Conservation (phyloP, 1,140 invertebrate species). For the Nylanderia fulva region DNA sequence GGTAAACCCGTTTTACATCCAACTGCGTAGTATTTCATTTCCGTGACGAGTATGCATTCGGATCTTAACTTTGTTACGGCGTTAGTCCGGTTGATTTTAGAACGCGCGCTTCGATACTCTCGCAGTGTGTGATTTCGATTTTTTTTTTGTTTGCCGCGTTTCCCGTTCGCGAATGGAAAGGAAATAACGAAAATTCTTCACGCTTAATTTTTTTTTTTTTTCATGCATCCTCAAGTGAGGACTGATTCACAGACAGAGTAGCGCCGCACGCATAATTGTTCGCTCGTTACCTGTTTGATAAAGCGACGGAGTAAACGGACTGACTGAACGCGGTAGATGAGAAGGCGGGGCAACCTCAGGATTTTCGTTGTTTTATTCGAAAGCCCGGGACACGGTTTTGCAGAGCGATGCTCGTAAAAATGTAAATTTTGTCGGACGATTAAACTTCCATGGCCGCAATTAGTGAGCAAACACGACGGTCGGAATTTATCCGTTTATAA, state of each 20-base stretch:
- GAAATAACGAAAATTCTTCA: slow-evolving; percentile 31
- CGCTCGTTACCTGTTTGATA: slow-evolving; percentile 48
- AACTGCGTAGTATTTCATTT: slow-evolving; percentile 50
- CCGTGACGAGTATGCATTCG: slow-evolving; percentile 50
- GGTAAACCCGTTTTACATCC: slow-evolving; percentile 48
- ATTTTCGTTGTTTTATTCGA: slow-evolving; percentile 38
- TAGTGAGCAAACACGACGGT: slow-evolving; percentile 49
- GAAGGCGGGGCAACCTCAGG: neutral
- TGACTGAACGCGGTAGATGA: neutral
- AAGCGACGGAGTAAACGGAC: slow-evolving; percentile 39
- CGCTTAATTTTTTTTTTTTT: slow-evolving; percentile 26
- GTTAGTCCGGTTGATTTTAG: slow-evolving; percentile 38
- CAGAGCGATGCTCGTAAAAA: slow-evolving; percentile 66
- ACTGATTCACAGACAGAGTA: slow-evolving; percentile 35
- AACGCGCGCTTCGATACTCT: slow-evolving; percentile 6
- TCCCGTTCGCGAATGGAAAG: neutral
- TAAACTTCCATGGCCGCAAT: slow-evolving; percentile 66
- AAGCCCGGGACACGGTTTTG: slow-evolving; percentile 9
- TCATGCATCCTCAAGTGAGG: neutral
- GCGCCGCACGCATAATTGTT: slow-evolving; percentile 42
- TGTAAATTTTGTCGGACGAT: slow-evolving; percentile 72
- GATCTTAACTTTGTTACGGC: slow-evolving; percentile 54
- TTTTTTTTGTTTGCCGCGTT: neutral
- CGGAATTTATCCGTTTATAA: slow-evolving; percentile 66
- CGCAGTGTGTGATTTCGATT: neutral